Evolutionary conservation across 2,888 invertebrate genomes (phyloP).

Genomic region (Zelleria hepariella): DNA sequence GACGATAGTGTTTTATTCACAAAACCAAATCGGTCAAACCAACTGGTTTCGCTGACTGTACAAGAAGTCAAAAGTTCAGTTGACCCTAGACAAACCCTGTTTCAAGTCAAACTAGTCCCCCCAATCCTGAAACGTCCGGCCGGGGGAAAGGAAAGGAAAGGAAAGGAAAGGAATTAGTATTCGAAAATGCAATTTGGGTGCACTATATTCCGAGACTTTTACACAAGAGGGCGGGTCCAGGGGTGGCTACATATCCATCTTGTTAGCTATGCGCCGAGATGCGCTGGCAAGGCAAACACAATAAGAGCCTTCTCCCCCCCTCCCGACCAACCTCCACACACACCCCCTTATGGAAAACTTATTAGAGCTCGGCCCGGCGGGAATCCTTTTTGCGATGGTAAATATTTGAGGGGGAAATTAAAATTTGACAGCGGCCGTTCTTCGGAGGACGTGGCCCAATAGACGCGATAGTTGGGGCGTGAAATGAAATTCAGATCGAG

Average conservation of each 20-base stretch:
- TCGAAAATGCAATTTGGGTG: constrained; percentile 68
- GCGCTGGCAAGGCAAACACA: constrained; percentile 71
- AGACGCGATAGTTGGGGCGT: constrained; percentile 66
- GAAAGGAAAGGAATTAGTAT: constrained; percentile 54
- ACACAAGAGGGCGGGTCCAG: constrained; percentile 50
- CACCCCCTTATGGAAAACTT: constrained; percentile 71
- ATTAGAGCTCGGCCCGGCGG: constrained; percentile 68
- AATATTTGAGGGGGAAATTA: constrained; percentile 73
- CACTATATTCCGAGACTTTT: constrained; percentile 39
- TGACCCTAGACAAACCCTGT: not conserved
- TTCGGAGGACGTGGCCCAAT: constrained; percentile 52
- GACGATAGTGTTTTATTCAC: not conserved
- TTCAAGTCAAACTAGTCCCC: not conserved
- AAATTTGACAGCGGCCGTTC: constrained; percentile 70
- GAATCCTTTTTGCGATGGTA: constrained; percentile 72
- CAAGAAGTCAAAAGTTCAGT: not conserved
- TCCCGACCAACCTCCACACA: constrained; percentile 26
- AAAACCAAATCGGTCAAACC: not conserved
- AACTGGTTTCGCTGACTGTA: not conserved
- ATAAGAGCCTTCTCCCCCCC: constrained; percentile 56
- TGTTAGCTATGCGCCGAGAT: constrained; percentile 71
- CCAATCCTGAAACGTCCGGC: constrained; percentile 8
- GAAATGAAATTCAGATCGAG: constrained; percentile 70
- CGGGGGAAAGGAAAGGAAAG: constrained; percentile 24
- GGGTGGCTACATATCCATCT: constrained; percentile 70